Evolutionary conservation across 1,140 invertebrate species (phyloP).

Genomic region (Copidosoma floridanum): DNA sequence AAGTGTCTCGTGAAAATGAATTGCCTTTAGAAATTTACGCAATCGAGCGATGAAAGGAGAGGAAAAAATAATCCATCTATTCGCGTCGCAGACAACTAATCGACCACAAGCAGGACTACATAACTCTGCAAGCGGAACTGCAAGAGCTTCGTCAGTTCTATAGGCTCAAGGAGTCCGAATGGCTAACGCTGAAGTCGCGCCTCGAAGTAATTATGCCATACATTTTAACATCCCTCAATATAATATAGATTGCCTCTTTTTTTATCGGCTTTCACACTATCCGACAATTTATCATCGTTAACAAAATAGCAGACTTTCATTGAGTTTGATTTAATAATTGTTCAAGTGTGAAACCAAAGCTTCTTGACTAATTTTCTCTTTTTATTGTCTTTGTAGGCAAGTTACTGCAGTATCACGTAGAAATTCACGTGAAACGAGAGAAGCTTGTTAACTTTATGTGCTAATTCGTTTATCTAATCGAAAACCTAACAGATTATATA

Average conservation of each 20-base stretch:
- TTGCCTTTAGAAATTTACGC: too few relatives aligned
- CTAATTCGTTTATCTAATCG: too few relatives aligned
- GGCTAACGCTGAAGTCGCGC: constrained; percentile 73
- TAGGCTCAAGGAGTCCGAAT: constrained; percentile 67
- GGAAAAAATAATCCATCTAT: too few relatives aligned
- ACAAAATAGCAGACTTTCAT: not conserved
- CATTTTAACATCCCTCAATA: too few relatives aligned
- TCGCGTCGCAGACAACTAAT: constrained; percentile 37
- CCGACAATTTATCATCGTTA: too few relatives aligned
- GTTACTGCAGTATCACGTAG: not conserved
- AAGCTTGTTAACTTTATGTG: too few relatives aligned
- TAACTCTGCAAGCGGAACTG: constrained; percentile 60
- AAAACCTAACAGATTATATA: too few relatives aligned
- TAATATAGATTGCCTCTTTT: constrained; percentile 7
- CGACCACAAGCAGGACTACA: constrained; percentile 29
- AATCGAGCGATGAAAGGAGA: too few relatives aligned
- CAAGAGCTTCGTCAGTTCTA: constrained; percentile 68
- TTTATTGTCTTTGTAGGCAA: not conserved
- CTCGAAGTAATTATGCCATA: constrained; percentile 60
- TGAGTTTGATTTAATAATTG: too few relatives aligned
- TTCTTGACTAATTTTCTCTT: too few relatives aligned
- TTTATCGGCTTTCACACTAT: constrained; percentile 6
- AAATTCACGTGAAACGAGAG: not conserved
- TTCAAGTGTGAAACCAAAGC: too few relatives aligned
- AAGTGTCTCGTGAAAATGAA: constrained; percentile 45